Evolutionary conservation across 2,888 invertebrate genomes (phyloP).

Genomic region (Rhorus exstirpatorius): DNA sequence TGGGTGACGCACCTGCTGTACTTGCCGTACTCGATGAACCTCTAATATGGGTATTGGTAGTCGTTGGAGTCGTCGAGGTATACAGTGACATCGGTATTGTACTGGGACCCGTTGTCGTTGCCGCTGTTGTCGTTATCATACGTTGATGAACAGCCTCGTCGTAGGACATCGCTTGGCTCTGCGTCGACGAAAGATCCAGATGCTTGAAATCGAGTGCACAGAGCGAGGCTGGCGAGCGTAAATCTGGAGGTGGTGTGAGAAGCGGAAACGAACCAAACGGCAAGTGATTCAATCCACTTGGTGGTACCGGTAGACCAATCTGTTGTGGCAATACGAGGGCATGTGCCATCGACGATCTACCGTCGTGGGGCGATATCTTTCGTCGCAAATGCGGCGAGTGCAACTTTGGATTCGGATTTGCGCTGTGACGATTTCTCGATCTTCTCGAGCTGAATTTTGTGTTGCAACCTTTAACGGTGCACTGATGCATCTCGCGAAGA

Average conservation of each 20-base stretch:
- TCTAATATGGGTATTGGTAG: slow-evolving; percentile 85
- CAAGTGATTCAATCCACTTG: slow-evolving; percentile 90
- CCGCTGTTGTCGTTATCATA: slow-evolving; percentile 86
- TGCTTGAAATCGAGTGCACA: slow-evolving; percentile 90
- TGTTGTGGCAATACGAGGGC: slow-evolving; percentile 92
- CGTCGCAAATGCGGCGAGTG: slow-evolving; percentile 97
- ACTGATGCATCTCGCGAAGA: slow-evolving; percentile 99
- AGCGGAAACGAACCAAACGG: slow-evolving; percentile 93
- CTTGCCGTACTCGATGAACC: slow-evolving; percentile 86
- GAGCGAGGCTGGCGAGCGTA: slow-evolving; percentile 88
- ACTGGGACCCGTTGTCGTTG: slow-evolving; percentile 87
- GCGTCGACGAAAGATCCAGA: slow-evolving; percentile 88
- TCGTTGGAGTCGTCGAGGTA: slow-evolving; percentile 88
- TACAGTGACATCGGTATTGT: slow-evolving; percentile 76
- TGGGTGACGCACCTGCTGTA: slow-evolving; percentile 84
- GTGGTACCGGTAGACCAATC: slow-evolving; percentile 89
- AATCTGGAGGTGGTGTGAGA: slow-evolving; percentile 90
- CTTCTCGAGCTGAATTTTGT: slow-evolving; percentile 99
- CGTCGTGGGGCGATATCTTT: slow-evolving; percentile 98
- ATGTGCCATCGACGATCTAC: slow-evolving; percentile 95
- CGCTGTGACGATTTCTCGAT: slow-evolving; percentile 98
- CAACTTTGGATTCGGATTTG: slow-evolving; percentile 99
- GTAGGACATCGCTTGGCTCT: slow-evolving; percentile 83
- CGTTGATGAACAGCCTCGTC: slow-evolving; percentile 88
- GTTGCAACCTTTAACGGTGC: slow-evolving; percentile 99